Evolutionary conservation across 2,797 vertebrate genomes (phyloP), one percentile per base, ranked within the genome.

Genomic region (Crocodylus rhombifer): DNA sequence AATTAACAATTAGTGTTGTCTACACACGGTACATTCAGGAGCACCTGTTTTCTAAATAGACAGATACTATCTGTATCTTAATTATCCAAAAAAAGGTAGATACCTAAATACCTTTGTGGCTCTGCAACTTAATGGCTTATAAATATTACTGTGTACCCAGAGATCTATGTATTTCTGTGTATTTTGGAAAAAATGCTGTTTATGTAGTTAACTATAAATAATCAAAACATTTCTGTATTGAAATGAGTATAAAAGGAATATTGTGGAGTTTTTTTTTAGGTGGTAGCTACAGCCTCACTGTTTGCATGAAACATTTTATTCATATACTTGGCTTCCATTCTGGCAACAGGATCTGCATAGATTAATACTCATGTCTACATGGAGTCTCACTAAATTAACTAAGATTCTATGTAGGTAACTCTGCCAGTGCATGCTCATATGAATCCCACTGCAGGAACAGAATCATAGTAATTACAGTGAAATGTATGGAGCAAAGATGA

Each of bases 251-350:
- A 21, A 30, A 42, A 36, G 13, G 30, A 42, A 4, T 36, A 36
- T 7, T 51, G 42, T 51, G 42, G 42, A 51, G 42, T 2, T 51
- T 51, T 51, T 51, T 51, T 51, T 51, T 51, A 51, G 10, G 42
- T 51, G 42, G 42, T 51, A 51, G 42, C 42, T 51, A 51, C 10
- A 51, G 42, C 42, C 42, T 51, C 42, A 51, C 9, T 51, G 42
- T 3, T 4, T 82, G 1, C 23, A 18, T 71, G 18, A 81, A 11
- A 30, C 30, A 36, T 0, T 3, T 3, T 61, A 36, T 76, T 36
- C 67, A 56, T 12, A 25, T 55, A 90, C 30, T 26, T 58, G 67
- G 77, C 8, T 23, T 16, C 4, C 5, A 25, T 1, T 82, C 6
- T 4, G 23, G 1, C 65, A 67, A 26, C 64, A 73, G 73, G 13